Conservation (phyloP, 2,113 vertebrate genomes). For the Philantomba maxwellii region DNA sequence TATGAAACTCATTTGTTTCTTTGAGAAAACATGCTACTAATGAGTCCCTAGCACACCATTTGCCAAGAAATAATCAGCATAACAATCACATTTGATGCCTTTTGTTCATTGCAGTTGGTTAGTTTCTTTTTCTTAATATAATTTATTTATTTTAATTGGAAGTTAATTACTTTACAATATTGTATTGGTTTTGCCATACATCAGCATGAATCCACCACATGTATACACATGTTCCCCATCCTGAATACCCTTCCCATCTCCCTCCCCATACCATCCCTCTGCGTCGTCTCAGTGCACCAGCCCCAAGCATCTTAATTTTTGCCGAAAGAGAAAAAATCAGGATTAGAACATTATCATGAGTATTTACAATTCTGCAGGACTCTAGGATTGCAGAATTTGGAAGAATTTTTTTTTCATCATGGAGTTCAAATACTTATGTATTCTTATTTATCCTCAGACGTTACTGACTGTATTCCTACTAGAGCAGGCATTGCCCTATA, state of each 20-base stretch:
- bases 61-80: background rate
- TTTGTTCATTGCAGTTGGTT: background rate
- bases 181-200: no score
- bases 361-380: background rate
- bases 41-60: conserved; percentile 5
- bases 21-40: conserved; percentile 37
- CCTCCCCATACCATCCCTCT: no score
- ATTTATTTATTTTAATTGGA: no score
- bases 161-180: no score
- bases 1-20: conserved; percentile 3
- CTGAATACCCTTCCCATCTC: no score
- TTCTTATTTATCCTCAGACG: background rate
- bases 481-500: fast-evolving
- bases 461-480: background rate
- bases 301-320: background rate
- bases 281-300: no score
- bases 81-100: background rate
- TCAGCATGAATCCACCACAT: no score
- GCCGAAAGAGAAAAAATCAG: background rate
- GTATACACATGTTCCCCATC: no score
- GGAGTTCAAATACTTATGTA: background rate
- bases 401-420: background rate
- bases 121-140: background rate
- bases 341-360: background rate
- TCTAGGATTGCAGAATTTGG: background rate